Evolutionary conservation across 1,140 invertebrate species (phyloP).

Genomic region (Drosophila prosaltans): DNA sequence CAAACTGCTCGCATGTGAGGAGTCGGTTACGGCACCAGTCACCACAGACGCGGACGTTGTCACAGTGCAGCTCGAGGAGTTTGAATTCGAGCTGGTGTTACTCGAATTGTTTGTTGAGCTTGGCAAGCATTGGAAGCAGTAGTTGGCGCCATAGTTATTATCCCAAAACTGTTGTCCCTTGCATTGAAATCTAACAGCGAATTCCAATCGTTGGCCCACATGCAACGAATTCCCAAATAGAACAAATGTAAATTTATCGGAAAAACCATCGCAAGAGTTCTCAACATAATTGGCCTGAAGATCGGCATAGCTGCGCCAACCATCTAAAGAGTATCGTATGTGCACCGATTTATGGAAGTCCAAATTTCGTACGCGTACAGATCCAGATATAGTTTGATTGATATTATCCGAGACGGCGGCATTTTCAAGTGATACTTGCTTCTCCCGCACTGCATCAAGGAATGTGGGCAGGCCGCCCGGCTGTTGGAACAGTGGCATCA

Average conservation of each 20-base stretch:
- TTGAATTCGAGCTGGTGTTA: constrained; percentile 10
- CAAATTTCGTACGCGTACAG: constrained; percentile 94
- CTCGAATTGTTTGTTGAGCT: constrained; percentile 43
- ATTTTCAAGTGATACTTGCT: constrained; percentile 93
- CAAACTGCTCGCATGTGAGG: constrained; percentile 53
- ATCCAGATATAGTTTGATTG: constrained; percentile 91
- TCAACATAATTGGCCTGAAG: constrained; percentile 92
- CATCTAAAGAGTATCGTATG: constrained; percentile 93
- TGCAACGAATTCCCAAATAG: constrained; percentile 89
- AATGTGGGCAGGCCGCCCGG: constrained; percentile 90
- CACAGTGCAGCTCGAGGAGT: constrained; percentile 40
- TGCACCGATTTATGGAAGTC: constrained; percentile 96
- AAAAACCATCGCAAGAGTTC: constrained; percentile 96
- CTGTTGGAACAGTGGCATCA: constrained; percentile 92
- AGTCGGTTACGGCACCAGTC: constrained; percentile 55
- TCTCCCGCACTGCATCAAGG: constrained; percentile 88
- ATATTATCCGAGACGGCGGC: constrained; percentile 89
- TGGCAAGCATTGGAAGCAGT: constrained; percentile 92
- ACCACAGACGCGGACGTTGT: constrained; percentile 68
- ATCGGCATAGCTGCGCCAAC: constrained; percentile 93
- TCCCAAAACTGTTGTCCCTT: constrained; percentile 95
- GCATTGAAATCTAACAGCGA: constrained; percentile 92
- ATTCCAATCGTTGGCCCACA: constrained; percentile 90
- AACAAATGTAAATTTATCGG: constrained; percentile 93
- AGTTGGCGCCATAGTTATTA: constrained; percentile 93